phyloP scores from a whole-genome alignment of 2,888 invertebrate genomes.

The Limnephilus auricula region DNA sequence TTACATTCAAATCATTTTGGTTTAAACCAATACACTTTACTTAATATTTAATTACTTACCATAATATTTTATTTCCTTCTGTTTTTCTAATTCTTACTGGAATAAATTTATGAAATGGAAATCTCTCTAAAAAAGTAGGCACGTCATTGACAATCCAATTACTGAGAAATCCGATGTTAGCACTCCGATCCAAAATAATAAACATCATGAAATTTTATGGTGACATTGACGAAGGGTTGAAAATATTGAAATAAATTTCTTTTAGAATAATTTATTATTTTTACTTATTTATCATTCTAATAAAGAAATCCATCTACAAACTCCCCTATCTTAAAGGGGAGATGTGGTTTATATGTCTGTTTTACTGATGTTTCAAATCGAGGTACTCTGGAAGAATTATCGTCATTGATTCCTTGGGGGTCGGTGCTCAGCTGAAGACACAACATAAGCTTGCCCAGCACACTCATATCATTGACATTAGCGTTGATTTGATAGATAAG shows the following conservation, averaged over 20 bases:
- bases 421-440: background rate
- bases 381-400: background rate
- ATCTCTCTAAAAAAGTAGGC: background rate
- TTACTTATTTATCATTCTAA: background rate
- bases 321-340: background rate
- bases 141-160: background rate
- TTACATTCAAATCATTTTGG: too few species aligned
- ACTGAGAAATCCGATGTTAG: background rate
- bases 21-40: too few species aligned
- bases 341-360: background rate
- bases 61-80: too few species aligned
- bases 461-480: too few species aligned
- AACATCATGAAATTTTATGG: background rate
- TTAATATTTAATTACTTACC: background rate
- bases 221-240: background rate
- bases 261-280: background rate
- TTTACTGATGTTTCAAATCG: background rate
- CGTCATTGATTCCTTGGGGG: background rate
- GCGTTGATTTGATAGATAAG: too few species aligned
- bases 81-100: background rate
- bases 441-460: too few species aligned
- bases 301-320: background rate
- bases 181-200: background rate
- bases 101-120: background rate
- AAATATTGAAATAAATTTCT: background rate